phyloP scores from a whole-genome alignment of 2,113 vertebrate genomes.

The Argyrosomus japonicus region DNA sequence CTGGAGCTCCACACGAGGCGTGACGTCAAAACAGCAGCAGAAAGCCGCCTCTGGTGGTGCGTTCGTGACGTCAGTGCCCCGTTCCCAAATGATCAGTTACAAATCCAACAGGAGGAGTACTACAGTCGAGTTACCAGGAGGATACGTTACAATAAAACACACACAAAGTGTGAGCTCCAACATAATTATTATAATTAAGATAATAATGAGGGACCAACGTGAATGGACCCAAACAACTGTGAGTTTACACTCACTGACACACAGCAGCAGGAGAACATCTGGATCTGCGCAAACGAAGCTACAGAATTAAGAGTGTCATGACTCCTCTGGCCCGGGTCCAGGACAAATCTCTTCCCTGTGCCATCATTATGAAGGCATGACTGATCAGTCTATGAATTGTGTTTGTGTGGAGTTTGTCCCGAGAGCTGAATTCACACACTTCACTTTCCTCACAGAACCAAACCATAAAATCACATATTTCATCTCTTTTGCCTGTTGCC shows the following conservation, averaged over 20 bases:
- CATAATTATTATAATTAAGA: not conserved
- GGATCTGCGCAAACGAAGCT: conserved; percentile 8
- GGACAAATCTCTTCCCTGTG: conserved; percentile 5
- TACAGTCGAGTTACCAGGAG: no score
- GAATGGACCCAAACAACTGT: not conserved
- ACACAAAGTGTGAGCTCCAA: no score
- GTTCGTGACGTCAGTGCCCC: conserved; percentile 67
- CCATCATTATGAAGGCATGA: not conserved
- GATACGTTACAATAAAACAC: not conserved
- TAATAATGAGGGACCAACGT: not conserved
- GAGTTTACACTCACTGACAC: not conserved
- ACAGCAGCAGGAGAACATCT: conserved; percentile 33
- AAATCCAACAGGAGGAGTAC: not conserved
- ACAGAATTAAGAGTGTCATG: not conserved
- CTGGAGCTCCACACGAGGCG: conserved; percentile 2
- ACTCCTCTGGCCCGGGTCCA: conserved; percentile 5
- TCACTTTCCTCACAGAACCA: not conserved
- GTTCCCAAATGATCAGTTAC: conserved; percentile 6
- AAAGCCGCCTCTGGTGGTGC: conserved; percentile 52
- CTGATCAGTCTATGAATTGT: not conserved
- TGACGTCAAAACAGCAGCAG: conserved; percentile 76
- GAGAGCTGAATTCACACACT: not conserved
- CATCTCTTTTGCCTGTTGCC: no score
- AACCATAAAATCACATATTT: not conserved
- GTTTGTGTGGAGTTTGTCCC: not conserved